These are phyloP conservation scores for Paramisgurnus dabryanus DNA, from an alignment of 2,113 vertebrate species.

Conservation along the genomic window DNA sequence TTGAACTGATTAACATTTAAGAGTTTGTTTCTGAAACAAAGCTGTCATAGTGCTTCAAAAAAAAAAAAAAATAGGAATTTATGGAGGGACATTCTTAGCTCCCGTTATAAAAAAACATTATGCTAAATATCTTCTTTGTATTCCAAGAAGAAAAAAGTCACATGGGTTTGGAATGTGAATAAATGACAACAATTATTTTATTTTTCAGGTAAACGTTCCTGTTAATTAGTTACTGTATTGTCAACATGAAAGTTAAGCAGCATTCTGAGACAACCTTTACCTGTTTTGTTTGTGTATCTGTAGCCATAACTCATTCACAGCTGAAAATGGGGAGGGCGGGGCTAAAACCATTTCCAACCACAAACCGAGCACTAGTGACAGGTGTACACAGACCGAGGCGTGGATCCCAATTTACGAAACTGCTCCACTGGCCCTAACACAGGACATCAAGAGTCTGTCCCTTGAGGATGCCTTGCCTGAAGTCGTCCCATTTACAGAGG, in stretches of 20 bases:
- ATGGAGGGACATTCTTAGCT: too few relatives aligned
- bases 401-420: conserved; percentile 37
- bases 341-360: conserved; percentile 43
- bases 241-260: not conserved
- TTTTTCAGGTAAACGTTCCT: too few relatives aligned
- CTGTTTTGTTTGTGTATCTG: conserved; percentile 49
- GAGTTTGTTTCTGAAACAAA: too few relatives aligned
- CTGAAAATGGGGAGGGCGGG: conserved; percentile 63
- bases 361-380: conserved; percentile 60
- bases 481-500: conserved; percentile 35
- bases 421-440: conserved; percentile 47
- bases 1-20: too few relatives aligned
- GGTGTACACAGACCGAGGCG: conserved; percentile 72
- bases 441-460: conserved; percentile 61
- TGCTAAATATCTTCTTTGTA: too few relatives aligned
- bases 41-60: too few relatives aligned
- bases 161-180: too few relatives aligned
- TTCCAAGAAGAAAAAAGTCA: too few relatives aligned
- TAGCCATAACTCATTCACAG: conserved; percentile 65
- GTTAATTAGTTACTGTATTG: too few relatives aligned
- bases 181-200: not conserved
- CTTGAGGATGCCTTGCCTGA: conserved; percentile 69
- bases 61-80: too few relatives aligned
- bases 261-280: not conserved
- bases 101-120: too few relatives aligned